Evolutionary conservation across 2,888 invertebrate species (phyloP), one percentile per base, ranked within the genome.

Genomic region (Pterostichus niger): DNA sequence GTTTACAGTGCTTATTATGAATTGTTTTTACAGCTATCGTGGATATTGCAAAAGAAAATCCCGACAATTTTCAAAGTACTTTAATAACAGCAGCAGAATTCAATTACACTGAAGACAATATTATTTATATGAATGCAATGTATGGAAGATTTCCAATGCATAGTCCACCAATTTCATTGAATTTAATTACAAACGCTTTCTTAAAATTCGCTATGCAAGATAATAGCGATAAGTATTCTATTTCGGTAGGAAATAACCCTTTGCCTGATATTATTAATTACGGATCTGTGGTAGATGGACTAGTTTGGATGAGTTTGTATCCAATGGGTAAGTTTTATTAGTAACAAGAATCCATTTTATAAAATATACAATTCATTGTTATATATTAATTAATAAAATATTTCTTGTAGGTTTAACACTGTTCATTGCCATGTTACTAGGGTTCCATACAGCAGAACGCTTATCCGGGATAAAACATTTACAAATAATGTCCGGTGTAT

Each of bases 401-500:
- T 33, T 33, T 75, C 68, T 15, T 90, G 33, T 88, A 87, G 89
- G 88, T 71, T 85, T 91, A 11, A 86, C 92, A 7, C 87, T 92
- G 31, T 88, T 92, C n/a, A 86, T 90, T 15, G 89, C 91, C 0
- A 90, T 92, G 85, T 93, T 71, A 17, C 11, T 71, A 44, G 40
- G 15, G 7, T 71, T 71, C 11, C 68, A 40, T 4, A 71, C 68
- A 9, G 40, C 40, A 2, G 68, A 71, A 44, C 68, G 68, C 11
- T 6, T 71, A 71, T 44, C 91, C 0, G 93, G 93, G 76, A 91
- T 95, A 46, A 93, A 95, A 33, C 93, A 93, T 86, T 88, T 95
- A 49, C 95, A 95, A 89, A 88, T 92, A 31, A 93, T 95, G 93
- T 91, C 93, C 0, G 94, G 95, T 3, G 92, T 94, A 33, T 90